Evolutionary conservation across 2,797 vertebrate species (phyloP).

Genomic region (Octomys mimax): DNA sequence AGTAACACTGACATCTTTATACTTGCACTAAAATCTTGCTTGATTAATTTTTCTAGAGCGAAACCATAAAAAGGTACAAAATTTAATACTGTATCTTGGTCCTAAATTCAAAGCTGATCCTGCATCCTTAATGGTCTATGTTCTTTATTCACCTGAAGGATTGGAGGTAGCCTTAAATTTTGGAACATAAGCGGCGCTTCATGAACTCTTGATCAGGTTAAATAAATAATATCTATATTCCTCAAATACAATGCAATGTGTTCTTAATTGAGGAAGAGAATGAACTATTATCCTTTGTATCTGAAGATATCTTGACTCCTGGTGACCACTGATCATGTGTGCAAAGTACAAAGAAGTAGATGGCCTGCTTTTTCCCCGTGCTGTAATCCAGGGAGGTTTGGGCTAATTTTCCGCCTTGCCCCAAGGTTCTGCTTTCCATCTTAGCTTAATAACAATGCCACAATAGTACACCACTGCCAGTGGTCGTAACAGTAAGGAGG

Average conservation of each 20-base stretch:
- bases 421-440: conserved; percentile 25
- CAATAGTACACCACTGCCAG: neutral
- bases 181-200: neutral
- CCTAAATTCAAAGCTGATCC: conserved; percentile 20
- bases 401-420: conserved; percentile 41
- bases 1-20: conserved; percentile 43
- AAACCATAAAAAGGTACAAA: neutral
- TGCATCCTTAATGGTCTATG: conserved; percentile 34
- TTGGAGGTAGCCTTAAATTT: conserved; percentile 51
- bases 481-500: neutral
- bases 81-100: neutral
- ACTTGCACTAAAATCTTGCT: conserved; percentile 24
- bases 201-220: conserved; percentile 67
- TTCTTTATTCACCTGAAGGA: conserved; percentile 38
- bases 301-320: conserved; percentile 24
- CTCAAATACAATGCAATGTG: neutral
- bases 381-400: neutral
- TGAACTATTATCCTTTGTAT: conserved; percentile 55
- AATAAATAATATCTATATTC: conserved; percentile 59
- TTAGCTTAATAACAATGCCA: conserved; percentile 28
- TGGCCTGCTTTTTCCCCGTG: neutral
- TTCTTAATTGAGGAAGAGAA: conserved; percentile 66
- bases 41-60: conserved; percentile 50
- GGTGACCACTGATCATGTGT: neutral
- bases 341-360: neutral